Evolutionary conservation across 1,140 invertebrate genomes (phyloP).

Genomic region (Drosophila guanche): DNA sequence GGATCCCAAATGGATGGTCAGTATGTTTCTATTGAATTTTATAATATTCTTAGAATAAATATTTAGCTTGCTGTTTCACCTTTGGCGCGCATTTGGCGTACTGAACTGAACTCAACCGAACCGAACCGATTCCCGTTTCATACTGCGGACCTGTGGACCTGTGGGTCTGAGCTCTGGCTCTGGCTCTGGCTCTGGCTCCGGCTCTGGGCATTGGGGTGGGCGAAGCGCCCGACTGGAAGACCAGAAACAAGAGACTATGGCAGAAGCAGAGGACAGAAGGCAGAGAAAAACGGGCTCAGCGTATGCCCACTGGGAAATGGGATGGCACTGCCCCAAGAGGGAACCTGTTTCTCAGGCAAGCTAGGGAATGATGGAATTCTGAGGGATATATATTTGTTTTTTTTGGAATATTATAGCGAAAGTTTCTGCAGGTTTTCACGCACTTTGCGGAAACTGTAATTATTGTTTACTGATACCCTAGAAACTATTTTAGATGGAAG

Average conservation of each 20-base stretch:
- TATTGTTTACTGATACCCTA: too few species aligned
- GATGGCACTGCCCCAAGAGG: slow-evolving; percentile 9
- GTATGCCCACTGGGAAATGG: slow-evolving; percentile 58
- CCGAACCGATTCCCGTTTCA: slow-evolving; percentile 69
- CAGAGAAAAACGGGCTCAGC: slow-evolving; percentile 50
- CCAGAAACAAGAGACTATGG: slow-evolving; percentile 18
- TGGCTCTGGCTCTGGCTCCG: too few species aligned
- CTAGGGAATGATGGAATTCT: slow-evolving; percentile 13
- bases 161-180: too few species aligned
- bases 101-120: slow-evolving; percentile 63
- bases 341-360: slow-evolving; percentile 46
- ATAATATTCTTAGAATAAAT: slow-evolving; percentile 3
- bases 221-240: slow-evolving; percentile 53
- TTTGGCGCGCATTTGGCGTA: slow-evolving; percentile 63
- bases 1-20: neutral
- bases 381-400: too few species aligned
- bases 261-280: slow-evolving; percentile 1
- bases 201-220: slow-evolving; percentile 23
- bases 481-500: too few species aligned
- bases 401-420: neutral
- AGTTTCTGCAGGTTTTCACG: too few species aligned
- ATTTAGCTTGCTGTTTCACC: slow-evolving; percentile 23
- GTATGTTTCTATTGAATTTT: slow-evolving; percentile 8
- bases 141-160: slow-evolving; percentile 37
- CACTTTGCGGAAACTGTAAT: too few species aligned